Evolutionary conservation across 2,888 invertebrate species (phyloP).

Genomic region (Amblyjoppa proteus): DNA sequence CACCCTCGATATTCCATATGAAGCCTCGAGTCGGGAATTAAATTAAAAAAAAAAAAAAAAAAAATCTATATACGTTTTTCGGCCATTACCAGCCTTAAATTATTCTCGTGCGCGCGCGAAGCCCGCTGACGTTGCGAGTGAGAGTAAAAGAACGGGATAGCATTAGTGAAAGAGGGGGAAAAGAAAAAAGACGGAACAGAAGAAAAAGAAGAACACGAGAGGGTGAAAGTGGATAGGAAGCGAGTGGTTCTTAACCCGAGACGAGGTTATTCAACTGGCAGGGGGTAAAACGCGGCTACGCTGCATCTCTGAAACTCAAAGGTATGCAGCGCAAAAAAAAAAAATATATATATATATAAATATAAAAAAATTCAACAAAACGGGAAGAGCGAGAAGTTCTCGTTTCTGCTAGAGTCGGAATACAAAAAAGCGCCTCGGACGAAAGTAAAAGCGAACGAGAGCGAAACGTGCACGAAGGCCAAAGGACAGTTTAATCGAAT

Average conservation of each 20-base stretch:
- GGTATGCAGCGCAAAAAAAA: not conserved
- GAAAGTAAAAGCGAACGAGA: not conserved
- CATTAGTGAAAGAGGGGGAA: not conserved
- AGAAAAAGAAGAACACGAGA: constrained; percentile 2
- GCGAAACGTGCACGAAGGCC: constrained; percentile 7
- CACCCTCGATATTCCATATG: not conserved
- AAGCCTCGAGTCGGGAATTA: not conserved
- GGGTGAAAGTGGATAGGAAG: constrained; percentile 22
- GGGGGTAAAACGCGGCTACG: constrained; percentile 21
- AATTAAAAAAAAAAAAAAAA: not conserved
- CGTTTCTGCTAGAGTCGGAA: too few relatives aligned
- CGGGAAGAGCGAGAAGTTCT: too few relatives aligned
- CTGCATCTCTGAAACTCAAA: constrained; percentile 14
- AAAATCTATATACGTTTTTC: not conserved
- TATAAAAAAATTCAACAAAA: too few relatives aligned
- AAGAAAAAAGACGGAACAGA: not conserved
- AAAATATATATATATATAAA: not conserved
- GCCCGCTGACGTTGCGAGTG: not conserved
- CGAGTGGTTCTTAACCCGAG: constrained; percentile 27
- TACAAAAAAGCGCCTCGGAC: not conserved
- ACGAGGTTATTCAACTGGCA: constrained; percentile 36
- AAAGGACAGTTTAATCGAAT: constrained; percentile 21
- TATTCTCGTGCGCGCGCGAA: not conserved
- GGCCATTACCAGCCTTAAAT: not conserved
- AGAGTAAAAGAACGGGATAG: constrained; percentile 23